Percentiles rank a stretch among this genome's conserved stretches.
These are phyloP conservation scores for Aporophyla nigra DNA, from an alignment of 2,888 invertebrate species.

Conservation along the genomic window DNA sequence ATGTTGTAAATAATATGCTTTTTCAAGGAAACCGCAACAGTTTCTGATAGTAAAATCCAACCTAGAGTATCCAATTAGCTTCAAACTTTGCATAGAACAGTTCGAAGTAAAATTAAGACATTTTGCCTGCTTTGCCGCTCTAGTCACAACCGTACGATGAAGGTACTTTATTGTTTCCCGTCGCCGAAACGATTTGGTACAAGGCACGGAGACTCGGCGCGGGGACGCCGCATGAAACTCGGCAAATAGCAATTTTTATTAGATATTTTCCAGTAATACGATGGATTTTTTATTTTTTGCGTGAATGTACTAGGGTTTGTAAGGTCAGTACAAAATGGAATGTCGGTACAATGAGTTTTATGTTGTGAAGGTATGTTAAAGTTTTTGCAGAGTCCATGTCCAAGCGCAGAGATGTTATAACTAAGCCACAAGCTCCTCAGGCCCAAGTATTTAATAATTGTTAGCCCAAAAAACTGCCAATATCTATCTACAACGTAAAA, in stretches of 20 bases:
- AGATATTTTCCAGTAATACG: slow-evolving; percentile 49
- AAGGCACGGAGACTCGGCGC: slow-evolving; percentile 52
- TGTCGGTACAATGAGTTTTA: not conserved
- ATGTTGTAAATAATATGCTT: not conserved
- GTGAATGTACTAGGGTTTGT: slow-evolving; percentile 6
- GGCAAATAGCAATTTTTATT: slow-evolving; percentile 62
- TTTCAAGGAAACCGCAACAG: not conserved
- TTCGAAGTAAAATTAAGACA: slow-evolving; percentile 43
- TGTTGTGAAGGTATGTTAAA: not conserved
- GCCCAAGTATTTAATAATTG: not conserved
- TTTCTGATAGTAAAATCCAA: not conserved
- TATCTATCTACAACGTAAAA: not conserved
- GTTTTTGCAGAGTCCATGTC: not conserved
- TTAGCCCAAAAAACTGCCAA: not conserved
- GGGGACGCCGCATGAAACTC: slow-evolving; percentile 41
- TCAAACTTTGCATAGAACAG: slow-evolving; percentile 17
- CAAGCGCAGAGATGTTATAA: too few relatives aligned
- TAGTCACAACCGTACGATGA: slow-evolving; percentile 29
- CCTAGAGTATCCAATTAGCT: slow-evolving; percentile 1
- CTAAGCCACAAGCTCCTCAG: too few relatives aligned
- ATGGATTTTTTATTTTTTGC: slow-evolving; percentile 34
- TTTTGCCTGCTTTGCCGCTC: slow-evolving; percentile 16
- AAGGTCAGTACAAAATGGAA: not conserved
- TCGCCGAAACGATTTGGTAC: slow-evolving; percentile 61
- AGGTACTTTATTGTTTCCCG: slow-evolving; percentile 61